Evolutionary conservation across 1,140 invertebrate genomes (phyloP).

Genomic region (Pseudobourletiella spinata): DNA sequence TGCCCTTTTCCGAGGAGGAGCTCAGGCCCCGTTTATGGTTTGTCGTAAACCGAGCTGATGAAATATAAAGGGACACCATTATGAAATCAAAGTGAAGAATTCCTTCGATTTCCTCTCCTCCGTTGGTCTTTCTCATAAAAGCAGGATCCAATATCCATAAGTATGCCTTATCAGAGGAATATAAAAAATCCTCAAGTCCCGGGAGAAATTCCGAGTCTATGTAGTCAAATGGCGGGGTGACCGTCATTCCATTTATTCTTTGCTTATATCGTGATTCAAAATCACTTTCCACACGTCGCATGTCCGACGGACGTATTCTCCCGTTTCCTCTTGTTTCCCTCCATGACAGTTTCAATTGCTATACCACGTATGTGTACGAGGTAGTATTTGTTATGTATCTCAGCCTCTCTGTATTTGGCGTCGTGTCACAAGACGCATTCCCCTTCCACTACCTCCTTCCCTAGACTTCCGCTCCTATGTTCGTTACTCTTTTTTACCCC

Average conservation of each 20-base stretch:
- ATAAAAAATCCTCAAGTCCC: not conserved
- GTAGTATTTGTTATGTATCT: too few relatives aligned
- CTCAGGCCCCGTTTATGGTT: not conserved
- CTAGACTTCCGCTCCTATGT: too few relatives aligned
- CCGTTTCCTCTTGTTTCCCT: too few relatives aligned
- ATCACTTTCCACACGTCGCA: not conserved
- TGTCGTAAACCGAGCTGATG: constrained; percentile 11
- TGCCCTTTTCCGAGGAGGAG: too few relatives aligned
- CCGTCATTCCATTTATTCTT: not conserved
- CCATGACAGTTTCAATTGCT: too few relatives aligned
- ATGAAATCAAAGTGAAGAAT: constrained; percentile 15
- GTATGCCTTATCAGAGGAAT: constrained; percentile 12
- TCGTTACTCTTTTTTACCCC: too few relatives aligned
- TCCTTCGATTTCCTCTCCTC: not conserved
- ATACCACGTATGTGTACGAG: too few relatives aligned
- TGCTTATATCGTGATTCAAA: not conserved
- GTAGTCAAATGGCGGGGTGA: not conserved
- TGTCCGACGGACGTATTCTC: not conserved
- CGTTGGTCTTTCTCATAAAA: not conserved
- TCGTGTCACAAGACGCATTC: too few relatives aligned
- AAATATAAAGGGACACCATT: constrained; percentile 17
- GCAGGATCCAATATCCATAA: constrained; percentile 18
- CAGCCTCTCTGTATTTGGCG: too few relatives aligned
- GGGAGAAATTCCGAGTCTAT: not conserved
- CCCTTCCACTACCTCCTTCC: too few relatives aligned